Conservation (phyloP, 2,888 invertebrate species). For the Drosophila picticornis region DNA sequence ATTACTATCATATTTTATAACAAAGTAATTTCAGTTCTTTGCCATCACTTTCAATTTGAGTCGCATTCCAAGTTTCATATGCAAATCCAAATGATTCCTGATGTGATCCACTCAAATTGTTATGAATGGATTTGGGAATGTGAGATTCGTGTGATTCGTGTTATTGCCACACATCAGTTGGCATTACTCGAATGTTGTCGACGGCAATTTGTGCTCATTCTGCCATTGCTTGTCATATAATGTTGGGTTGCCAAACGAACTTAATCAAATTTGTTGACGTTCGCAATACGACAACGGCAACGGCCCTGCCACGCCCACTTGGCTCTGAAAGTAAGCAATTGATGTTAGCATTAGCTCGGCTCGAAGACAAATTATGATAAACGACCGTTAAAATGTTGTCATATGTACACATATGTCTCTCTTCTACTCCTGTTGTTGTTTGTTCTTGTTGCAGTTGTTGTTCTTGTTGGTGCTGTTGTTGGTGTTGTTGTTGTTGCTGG, state of each 20-base stretch:
- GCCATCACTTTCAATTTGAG: slow-evolving; percentile 3
- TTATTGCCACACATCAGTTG: slow-evolving; percentile 33
- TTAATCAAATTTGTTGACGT: slow-evolving; percentile 53
- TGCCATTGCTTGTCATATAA: slow-evolving; percentile 29
- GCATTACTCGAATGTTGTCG: slow-evolving; percentile 13
- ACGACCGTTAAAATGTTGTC: slow-evolving; percentile 75
- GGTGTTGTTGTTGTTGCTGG: slow-evolving; percentile 15
- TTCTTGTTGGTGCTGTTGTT: slow-evolving; percentile 8
- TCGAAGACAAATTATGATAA: slow-evolving; percentile 77
- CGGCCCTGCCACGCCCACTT: slow-evolving; percentile 40
- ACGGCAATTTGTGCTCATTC: slow-evolving; percentile 21
- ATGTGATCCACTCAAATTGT: slow-evolving; percentile 34
- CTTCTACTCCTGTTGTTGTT: slow-evolving; percentile 10
- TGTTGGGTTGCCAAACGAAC: slow-evolving; percentile 37
- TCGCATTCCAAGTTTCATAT: neutral
- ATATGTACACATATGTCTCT: slow-evolving; percentile 70
- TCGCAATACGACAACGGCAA: slow-evolving; percentile 16
- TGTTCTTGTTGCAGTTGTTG: slow-evolving; percentile 10
- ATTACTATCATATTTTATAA: neutral
- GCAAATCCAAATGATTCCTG: slow-evolving; percentile 2
- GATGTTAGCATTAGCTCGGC: slow-evolving; percentile 66
- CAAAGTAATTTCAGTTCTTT: neutral
- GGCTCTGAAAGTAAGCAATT: slow-evolving; percentile 52
- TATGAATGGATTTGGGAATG: slow-evolving; percentile 44
- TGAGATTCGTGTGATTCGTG: slow-evolving; percentile 32